Base-by-base conservation (phyloP, 1,140 invertebrate genomes). In the Lepidurus arcticus region DNA sequence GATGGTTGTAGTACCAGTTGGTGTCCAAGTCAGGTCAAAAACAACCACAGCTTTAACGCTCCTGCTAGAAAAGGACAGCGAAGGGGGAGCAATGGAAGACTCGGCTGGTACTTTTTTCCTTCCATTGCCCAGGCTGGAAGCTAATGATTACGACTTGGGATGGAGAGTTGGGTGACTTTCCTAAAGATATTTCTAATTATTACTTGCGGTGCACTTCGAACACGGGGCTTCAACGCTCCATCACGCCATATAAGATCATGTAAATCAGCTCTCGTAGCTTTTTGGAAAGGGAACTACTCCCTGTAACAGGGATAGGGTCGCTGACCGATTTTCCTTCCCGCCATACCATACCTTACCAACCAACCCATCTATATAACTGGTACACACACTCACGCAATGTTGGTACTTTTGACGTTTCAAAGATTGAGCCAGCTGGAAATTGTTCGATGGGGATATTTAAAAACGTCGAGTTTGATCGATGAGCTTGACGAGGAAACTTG, bases 241-340 rank as follows among this genome's bases (percentile, higher is more conserved):
- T 65, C 53, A 65, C 53, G 53, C 53, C 53, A 65, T 65, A 65
- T 65, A 65, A 13, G 53, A n/a, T 65, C 53, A 65, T 65, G 53
- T 65, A 65, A 65, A 65, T 65, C 13, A 65, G 53, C 53, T 65
- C 16, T 65, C 21, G 6, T 47, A 13, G 16, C 53, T 13, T 21
- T 65, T 65, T 65, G 21, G 53, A 65, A 65, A 65, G 53, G 53
- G 53, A 65, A 65, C 53, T 65, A 34, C 34, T 34, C 34, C 53
- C 53, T 21, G 16, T 10, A 65, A 65, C 53, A n/a, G 53, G 53
- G 53, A 65, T 65, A 65, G 53, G 53, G 4, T 65, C 53, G 53
- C 6, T 65, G 53, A 21, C 53, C 53, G 53, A 65, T 65, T 65
- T 65, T 65, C 9, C 53, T 21, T 21, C 53, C 53, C 53, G 4